Evolutionary conservation across 2,113 vertebrate genomes (phyloP).

Genomic region (Otis tarda): DNA sequence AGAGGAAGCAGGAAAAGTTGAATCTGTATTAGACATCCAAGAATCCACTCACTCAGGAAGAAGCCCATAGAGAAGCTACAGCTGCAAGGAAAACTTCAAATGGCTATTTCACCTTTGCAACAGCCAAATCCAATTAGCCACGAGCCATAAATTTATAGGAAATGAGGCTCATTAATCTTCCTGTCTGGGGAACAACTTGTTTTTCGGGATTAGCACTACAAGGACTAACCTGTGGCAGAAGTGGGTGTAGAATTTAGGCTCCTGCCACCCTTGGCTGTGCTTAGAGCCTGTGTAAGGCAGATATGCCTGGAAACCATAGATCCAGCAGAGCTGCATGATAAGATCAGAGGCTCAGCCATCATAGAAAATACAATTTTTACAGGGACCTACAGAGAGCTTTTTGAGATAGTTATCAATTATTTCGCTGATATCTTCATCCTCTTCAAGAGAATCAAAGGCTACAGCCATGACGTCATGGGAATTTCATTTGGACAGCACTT

Average conservation of each 20-base stretch:
- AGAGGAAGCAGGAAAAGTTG: not conserved
- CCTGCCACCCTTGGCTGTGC: not conserved
- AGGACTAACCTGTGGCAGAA: not conserved
- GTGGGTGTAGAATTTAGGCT: not conserved
- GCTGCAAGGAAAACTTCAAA: not conserved
- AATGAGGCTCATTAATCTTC: conserved; percentile 6
- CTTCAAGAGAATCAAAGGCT: not conserved
- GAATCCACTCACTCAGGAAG: not conserved
- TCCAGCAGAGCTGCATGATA: not conserved
- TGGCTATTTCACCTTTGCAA: not conserved
- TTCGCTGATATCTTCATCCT: not conserved
- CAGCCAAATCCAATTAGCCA: conserved; percentile 28
- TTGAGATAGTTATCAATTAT: not conserved
- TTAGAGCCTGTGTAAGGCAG: not conserved
- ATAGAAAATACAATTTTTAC: not conserved
- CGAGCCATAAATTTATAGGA: conserved; percentile 14
- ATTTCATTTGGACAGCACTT: not conserved
- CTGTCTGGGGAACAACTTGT: not conserved
- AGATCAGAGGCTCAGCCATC: not conserved
- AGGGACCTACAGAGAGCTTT: not conserved
- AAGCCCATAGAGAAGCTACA: not conserved
- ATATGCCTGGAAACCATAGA: not conserved
- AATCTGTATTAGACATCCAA: not conserved
- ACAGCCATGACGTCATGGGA: not conserved
- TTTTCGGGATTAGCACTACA: not conserved